phyloP scores from a whole-genome alignment of 1,140 invertebrate genomes.

The Eupristina koningsbergeri region DNA sequence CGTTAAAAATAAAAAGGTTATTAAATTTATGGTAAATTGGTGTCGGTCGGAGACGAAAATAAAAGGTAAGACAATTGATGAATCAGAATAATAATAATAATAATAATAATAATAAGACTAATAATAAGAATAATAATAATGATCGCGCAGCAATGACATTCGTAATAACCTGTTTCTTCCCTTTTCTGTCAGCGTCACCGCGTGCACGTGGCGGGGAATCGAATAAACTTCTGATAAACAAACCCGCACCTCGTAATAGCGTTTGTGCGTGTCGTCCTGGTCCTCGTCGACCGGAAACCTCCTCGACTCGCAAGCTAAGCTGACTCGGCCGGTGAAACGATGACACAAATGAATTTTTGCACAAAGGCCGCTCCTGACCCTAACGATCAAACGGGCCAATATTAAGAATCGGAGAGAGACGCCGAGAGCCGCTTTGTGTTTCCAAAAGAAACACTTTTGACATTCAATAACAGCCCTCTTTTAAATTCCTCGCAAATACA shows the following conservation, averaged over 20 bases:
- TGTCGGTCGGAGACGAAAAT: neutral
- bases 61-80: too few species aligned
- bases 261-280: constrained; percentile 69
- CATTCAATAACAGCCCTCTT: neutral
- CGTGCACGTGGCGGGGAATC: constrained; percentile 47
- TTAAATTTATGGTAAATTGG: neutral
- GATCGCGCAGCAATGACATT: constrained; percentile 26
- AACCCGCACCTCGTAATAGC: constrained; percentile 70
- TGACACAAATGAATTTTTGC: constrained; percentile 52
- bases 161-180: constrained; percentile 43
- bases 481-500: neutral
- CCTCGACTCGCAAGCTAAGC: neutral
- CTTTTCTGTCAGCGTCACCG: constrained; percentile 34
- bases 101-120: too few species aligned
- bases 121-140: constrained; percentile 28
- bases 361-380: constrained; percentile 52
- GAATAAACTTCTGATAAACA: constrained; percentile 71
- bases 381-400: constrained; percentile 20
- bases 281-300: constrained; percentile 11
- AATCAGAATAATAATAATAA: too few species aligned
- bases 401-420: neutral
- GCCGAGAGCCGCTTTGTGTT: neutral
- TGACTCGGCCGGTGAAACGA: neutral
- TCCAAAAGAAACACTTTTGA: neutral
- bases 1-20: neutral